Base-by-base conservation (phyloP, 2,113 vertebrate genomes). In the Pionites leucogaster region DNA sequence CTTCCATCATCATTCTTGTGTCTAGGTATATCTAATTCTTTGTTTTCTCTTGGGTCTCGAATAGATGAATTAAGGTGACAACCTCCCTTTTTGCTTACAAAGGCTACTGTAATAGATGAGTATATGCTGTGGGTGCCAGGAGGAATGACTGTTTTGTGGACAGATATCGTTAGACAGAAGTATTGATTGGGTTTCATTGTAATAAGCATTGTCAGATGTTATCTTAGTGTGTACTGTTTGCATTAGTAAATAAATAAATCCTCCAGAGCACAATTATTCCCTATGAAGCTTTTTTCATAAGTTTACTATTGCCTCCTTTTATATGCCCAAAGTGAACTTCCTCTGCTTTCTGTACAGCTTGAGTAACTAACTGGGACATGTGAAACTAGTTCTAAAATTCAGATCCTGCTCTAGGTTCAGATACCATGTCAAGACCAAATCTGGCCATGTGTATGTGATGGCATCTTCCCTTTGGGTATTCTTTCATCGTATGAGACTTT, bases 221-320 rank as follows among this genome's bases (percentile, higher is more conserved):
- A 88, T 95, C 93, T 95, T 86, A 87, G 81, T 91, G 88, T 95
- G 82, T 92, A 88, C 76, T 92, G 86, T 95, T 93, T 90, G 84
- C 82, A 72, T 96, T 93, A 82, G 91, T 96, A 96, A 95, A 86
- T 86, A 96, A 95, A 93, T 84, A 93, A 96, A 96, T 90, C 79
- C 83, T 95, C 88, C 62, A 76, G 95, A 95, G 88, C 80, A 64
- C 72, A 90, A 79, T 93, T 93, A 86, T 85, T 93, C 74, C 63
- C 13, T 79, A 76, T 74, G 94, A 92, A 84, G 44, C 57, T 95
- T 95, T 95, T 92, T 93, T 86, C 42, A 71, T 49, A 88, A 82
- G 46, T 88, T 94, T 79, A 64, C 64, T 93, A 2, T 68, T 92
- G 24, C 84, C n/a, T 72, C 8, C 46, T 79, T 79, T 79, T 82